phyloP scores from a whole-genome alignment of 2,888 invertebrate genomes.

The Diadegma fenestrale region DNA sequence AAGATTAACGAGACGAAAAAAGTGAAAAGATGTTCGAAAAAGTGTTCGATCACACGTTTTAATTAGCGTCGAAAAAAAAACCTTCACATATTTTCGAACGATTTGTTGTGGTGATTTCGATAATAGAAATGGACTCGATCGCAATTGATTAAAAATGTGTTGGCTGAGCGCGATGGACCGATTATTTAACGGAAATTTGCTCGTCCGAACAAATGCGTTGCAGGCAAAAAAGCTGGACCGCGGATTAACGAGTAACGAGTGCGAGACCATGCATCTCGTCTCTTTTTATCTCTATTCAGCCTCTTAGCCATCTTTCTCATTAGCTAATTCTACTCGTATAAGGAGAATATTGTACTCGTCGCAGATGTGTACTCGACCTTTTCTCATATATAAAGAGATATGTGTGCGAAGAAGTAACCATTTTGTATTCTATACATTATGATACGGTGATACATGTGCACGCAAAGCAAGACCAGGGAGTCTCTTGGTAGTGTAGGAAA shows the following conservation, averaged over 20 bases:
- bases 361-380: conserved; percentile 66
- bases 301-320: conserved; percentile 58
- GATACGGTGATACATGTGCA: conserved; percentile 55
- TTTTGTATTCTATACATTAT: conserved; percentile 40
- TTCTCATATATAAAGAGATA: conserved; percentile 37
- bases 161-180: not conserved
- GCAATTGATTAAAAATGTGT: not conserved
- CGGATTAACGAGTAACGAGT: conserved; percentile 1
- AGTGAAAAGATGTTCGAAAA: not conserved
- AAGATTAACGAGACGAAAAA: not conserved
- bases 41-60: not conserved
- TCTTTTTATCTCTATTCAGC: not conserved
- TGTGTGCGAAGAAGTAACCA: conserved; percentile 9
- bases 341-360: conserved; percentile 64
- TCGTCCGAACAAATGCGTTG: not conserved
- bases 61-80: not conserved
- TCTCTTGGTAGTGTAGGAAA: conserved; percentile 27
- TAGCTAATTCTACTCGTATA: conserved; percentile 60
- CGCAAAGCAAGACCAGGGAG: not conserved
- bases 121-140: not conserved
- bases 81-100: not conserved
- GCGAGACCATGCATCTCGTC: not conserved
- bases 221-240: not conserved
- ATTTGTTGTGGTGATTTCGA: not conserved
- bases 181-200: not conserved